Evolutionary conservation across 2,888 invertebrate genomes (phyloP).

Genomic region (Sipha maydis): DNA sequence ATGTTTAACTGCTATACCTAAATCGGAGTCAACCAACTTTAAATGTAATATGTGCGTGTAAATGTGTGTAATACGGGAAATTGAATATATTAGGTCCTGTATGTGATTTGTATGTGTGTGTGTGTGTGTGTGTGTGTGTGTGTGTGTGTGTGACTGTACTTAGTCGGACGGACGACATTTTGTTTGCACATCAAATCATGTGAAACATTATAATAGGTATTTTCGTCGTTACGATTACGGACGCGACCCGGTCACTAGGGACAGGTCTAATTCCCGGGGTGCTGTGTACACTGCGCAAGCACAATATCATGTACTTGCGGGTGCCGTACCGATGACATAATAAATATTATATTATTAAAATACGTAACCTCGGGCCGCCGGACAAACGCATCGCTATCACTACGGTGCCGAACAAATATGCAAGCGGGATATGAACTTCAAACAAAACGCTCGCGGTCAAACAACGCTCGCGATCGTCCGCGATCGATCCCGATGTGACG

Average conservation of each 20-base stretch:
- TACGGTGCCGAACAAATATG: not conserved
- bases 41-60: no score
- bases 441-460: slow-evolving; percentile 7
- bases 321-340: no score
- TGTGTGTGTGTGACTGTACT: no score
- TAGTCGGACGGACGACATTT: not conserved
- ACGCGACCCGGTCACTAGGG: not conserved
- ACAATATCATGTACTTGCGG: no score
- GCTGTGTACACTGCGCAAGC: not conserved
- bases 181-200: slow-evolving; percentile 15
- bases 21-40: no score
- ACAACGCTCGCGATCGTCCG: not conserved
- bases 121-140: no score
- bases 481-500: slow-evolving; percentile 35
- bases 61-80: no score
- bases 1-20: no score
- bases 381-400: not conserved
- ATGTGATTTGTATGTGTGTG: no score
- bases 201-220: not conserved
- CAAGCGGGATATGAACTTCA: not conserved
- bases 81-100: no score
- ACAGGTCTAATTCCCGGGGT: not conserved
- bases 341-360: not conserved
- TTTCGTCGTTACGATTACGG: not conserved
- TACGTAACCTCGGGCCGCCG: not conserved